Evolutionary conservation across 1,140 invertebrate genomes (phyloP).

Genomic region (Pararge aegeria): DNA sequence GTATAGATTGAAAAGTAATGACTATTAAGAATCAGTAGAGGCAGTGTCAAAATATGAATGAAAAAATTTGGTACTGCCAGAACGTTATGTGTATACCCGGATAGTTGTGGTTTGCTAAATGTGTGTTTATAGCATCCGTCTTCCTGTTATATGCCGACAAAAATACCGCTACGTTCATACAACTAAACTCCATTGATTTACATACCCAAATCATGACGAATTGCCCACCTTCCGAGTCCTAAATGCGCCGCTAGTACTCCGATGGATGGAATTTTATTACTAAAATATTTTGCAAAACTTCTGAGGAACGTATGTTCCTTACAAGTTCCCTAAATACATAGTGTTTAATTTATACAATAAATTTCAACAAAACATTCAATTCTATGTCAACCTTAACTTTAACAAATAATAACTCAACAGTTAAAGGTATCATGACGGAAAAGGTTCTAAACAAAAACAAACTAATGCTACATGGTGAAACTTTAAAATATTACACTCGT

Average conservation of each 20-base stretch:
- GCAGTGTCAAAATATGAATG: no score
- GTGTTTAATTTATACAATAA: no score
- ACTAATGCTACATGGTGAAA: constrained; percentile 48
- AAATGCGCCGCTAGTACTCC: constrained; percentile 37
- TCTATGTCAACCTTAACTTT: constrained; percentile 2
- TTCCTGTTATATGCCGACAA: constrained; percentile 72
- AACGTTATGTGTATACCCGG: constrained; percentile 31
- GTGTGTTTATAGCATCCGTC: constrained; percentile 75
- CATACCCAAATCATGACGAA: constrained; percentile 76
- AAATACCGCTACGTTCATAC: constrained; percentile 72
- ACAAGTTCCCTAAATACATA: no score
- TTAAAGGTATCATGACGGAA: constrained; percentile 51
- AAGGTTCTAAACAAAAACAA: constrained; percentile 59
- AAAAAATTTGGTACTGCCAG: constrained; percentile 18
- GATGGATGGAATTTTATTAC: background rate
- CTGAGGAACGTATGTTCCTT: no score
- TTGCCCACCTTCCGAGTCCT: constrained; percentile 62
- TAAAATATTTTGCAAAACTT: background rate
- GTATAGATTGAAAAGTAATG: no score
- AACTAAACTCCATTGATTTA: constrained; percentile 73
- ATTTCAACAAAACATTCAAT: background rate
- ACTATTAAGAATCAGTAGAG: no score
- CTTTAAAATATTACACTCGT: constrained; percentile 71
- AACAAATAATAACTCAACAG: constrained; percentile 24
- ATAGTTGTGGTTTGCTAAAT: constrained; percentile 65